Conservation (phyloP, 1,140 invertebrate genomes). For the Condylostylus longicornis region DNA sequence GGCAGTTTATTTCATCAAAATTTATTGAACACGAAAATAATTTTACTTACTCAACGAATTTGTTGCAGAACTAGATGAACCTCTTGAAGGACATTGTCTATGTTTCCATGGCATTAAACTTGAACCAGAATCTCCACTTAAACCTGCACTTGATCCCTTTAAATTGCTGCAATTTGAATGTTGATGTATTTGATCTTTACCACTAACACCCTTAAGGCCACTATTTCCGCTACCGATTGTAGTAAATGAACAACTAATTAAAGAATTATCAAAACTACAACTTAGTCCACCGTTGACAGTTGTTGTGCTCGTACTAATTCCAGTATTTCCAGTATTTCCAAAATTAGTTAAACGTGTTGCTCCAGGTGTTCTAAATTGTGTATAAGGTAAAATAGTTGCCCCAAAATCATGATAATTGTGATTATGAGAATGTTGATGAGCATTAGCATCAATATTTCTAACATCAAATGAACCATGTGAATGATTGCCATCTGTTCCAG, state of each 20-base stretch:
- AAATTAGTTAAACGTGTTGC: too few relatives aligned
- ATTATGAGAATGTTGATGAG: background rate
- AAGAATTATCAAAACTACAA: conserved; percentile 3
- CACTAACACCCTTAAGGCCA: conserved; percentile 16
- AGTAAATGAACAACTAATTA: conserved; percentile 15
- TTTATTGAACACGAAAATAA: background rate
- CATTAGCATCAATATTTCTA: background rate
- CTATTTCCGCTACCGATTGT: conserved; percentile 23
- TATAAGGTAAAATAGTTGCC: conserved; percentile 17
- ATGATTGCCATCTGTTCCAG: too few relatives aligned
- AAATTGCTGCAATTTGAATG: conserved; percentile 3
- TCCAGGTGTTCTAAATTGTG: conserved; percentile 16
- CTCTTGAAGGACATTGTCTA: conserved; percentile 28
- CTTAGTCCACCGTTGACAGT: conserved; percentile 4
- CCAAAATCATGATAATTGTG: conserved; percentile 7
- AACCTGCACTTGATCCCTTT: conserved; percentile 26
- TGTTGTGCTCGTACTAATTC: too few relatives aligned
- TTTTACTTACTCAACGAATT: conserved; percentile 28
- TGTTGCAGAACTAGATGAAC: conserved; percentile 29
- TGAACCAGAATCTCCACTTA: conserved; percentile 22
- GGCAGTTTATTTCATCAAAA: too few relatives aligned
- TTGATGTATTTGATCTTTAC: background rate
- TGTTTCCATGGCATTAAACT: conserved; percentile 32
- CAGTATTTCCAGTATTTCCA: too few relatives aligned
- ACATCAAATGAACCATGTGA: background rate